These are phyloP conservation scores for Pionites leucogaster DNA, from an alignment of 2,113 vertebrate genomes.

Conservation along the genomic window DNA sequence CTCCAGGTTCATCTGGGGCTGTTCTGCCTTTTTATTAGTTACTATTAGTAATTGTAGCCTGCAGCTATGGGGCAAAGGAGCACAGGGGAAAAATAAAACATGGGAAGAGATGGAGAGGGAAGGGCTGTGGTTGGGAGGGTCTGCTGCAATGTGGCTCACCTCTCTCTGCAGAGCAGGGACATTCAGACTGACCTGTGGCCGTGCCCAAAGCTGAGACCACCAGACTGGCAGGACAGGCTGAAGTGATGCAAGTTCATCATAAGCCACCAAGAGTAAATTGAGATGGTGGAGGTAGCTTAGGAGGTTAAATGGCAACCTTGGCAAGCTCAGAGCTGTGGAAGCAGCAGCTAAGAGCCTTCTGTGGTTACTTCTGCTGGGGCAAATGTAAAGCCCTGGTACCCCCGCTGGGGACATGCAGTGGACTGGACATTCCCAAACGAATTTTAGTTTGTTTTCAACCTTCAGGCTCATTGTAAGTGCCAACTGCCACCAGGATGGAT, in stretches of 20 bases:
- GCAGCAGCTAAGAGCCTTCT: neutral
- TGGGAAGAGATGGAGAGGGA: neutral
- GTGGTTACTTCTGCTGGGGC: neutral
- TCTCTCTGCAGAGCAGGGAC: neutral
- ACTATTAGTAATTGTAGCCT: slow-evolving; percentile 13
- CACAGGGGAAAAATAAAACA: neutral
- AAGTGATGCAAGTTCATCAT: neutral
- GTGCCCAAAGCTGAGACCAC: neutral
- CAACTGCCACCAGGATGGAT: neutral
- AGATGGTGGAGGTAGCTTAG: neutral
- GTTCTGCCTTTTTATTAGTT: slow-evolving; percentile 11
- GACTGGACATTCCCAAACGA: neutral
- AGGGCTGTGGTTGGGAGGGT: neutral
- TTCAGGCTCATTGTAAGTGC: neutral
- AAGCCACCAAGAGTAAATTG: neutral
- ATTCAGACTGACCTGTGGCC: rapidly evolving
- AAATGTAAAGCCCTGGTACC: neutral
- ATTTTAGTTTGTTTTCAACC: neutral
- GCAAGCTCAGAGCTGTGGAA: neutral
- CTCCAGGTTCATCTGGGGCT: neutral
- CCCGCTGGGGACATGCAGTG: rapidly evolving
- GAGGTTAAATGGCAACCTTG: neutral
- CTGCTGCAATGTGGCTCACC: neutral
- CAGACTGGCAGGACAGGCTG: neutral
- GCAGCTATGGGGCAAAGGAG: neutral